Conservation (phyloP, 2,888 invertebrate genomes). For the Dimorphilus gyrociliatus region DNA sequence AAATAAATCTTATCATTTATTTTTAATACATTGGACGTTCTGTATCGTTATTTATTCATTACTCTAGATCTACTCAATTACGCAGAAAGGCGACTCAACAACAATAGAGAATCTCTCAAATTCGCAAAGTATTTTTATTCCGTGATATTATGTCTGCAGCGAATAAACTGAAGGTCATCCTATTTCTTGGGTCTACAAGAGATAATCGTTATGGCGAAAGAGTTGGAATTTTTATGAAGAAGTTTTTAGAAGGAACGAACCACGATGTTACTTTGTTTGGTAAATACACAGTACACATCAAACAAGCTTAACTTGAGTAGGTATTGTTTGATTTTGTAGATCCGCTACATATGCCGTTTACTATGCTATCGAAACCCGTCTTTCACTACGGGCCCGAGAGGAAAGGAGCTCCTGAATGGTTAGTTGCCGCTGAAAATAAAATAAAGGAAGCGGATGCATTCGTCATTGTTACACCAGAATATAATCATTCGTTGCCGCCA, state of each 20-base stretch:
- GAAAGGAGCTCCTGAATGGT: slow-evolving; percentile 12
- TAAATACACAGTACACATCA: slow-evolving; percentile 8
- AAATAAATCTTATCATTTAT: too few relatives aligned
- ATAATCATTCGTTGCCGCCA: slow-evolving; percentile 38
- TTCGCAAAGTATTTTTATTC: too few relatives aligned
- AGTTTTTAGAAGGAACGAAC: slow-evolving; percentile 15
- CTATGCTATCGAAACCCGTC: slow-evolving; percentile 17
- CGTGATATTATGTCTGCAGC: slow-evolving; percentile 3
- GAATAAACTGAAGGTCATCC: slow-evolving; percentile 6
- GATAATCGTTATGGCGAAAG: slow-evolving; percentile 19
- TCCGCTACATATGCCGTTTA: slow-evolving; percentile 31
- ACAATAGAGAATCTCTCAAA: too few relatives aligned
- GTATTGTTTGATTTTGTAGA: slow-evolving; percentile 18
- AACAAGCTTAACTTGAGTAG: not conserved
- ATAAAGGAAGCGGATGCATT: slow-evolving; percentile 33
- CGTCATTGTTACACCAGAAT: slow-evolving; percentile 37
- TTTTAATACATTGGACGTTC: too few relatives aligned
- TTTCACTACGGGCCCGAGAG: slow-evolving; percentile 15
- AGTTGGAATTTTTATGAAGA: slow-evolving; percentile 21
- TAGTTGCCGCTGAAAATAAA: slow-evolving; percentile 11
- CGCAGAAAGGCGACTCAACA: too few relatives aligned
- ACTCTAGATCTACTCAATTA: too few relatives aligned
- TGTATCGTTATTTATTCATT: too few relatives aligned
- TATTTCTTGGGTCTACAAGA: slow-evolving; percentile 20
- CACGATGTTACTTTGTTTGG: slow-evolving; percentile 24